A percentile compares a stretch with the other conserved stretches of the same genome.
phyloP scores from a whole-genome alignment of 1,140 invertebrate species.

The Periplaneta americana region DNA sequence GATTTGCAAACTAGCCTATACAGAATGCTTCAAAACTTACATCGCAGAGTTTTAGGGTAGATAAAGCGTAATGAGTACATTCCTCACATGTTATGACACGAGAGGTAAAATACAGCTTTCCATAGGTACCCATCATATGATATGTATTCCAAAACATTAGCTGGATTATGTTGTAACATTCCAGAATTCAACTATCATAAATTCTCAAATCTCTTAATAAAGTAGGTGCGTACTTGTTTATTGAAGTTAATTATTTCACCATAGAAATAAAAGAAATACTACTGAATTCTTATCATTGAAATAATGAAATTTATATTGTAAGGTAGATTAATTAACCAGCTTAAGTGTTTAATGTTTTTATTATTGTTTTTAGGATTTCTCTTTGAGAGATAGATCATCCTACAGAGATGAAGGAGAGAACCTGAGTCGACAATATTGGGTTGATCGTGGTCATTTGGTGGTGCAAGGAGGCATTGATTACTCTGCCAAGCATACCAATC shows the following conservation, averaged over 20 bases:
- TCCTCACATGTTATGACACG: too few species aligned
- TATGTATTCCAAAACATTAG: too few species aligned
- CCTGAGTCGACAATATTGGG: conserved; percentile 62
- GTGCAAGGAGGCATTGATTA: conserved; percentile 63
- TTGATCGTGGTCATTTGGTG: conserved; percentile 62
- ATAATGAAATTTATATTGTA: not conserved
- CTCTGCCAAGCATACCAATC: conserved; percentile 45
- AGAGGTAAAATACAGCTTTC: too few species aligned
- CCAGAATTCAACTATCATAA: too few species aligned
- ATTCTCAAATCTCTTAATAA: too few species aligned
- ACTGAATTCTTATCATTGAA: not conserved
- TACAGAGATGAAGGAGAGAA: conserved; percentile 58
- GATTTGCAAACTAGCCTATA: too few species aligned
- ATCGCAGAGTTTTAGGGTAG: too few species aligned
- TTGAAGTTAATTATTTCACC: not conserved
- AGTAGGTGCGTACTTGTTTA: too few species aligned
- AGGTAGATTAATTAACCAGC: not conserved
- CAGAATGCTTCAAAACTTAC: too few species aligned
- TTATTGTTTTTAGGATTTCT: conserved; percentile 39
- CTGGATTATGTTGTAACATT: too few species aligned
- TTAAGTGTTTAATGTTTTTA: not conserved
- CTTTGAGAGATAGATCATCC: conserved; percentile 36
- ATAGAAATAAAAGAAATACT: not conserved
- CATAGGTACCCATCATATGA: too few species aligned
- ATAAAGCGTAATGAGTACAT: too few species aligned